These are phyloP conservation scores for Rotaria sp. DNA, from an alignment of 2,888 invertebrate species.

Conservation along the genomic window DNA sequence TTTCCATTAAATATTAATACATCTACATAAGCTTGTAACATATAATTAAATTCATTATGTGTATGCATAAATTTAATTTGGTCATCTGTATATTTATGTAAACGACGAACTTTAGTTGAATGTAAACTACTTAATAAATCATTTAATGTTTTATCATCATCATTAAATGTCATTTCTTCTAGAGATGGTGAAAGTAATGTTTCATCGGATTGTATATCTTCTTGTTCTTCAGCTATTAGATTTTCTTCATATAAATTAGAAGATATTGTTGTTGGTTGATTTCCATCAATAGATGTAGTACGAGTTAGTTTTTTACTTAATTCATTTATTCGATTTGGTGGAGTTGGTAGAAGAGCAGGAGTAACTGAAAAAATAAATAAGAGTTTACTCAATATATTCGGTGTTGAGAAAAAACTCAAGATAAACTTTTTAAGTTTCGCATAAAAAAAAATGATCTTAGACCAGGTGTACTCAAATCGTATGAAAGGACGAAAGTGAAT, in stretches of 20 bases:
- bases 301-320: background rate
- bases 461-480: too few relatives aligned
- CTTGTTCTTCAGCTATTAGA: background rate
- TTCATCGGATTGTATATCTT: background rate
- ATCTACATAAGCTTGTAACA: conserved; percentile 32
- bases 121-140: background rate
- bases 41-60: conserved; percentile 35
- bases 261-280: background rate
- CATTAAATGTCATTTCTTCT: background rate
- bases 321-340: background rate
- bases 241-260: background rate
- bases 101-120: background rate
- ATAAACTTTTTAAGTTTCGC: too few relatives aligned
- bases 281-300: background rate
- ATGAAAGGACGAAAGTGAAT: too few relatives aligned
- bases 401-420: too few relatives aligned
- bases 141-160: conserved; percentile 27
- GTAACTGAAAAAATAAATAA: too few relatives aligned
- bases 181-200: background rate
- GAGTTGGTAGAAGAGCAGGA: too few relatives aligned
- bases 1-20: conserved; percentile 4
- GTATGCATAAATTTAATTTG: conserved; percentile 33
- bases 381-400: too few relatives aligned
- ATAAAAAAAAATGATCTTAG: too few relatives aligned
- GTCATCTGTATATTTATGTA: conserved; percentile 28